Percentiles rank a stretch among this genome's conserved stretches.
Evolutionary conservation across 2,113 vertebrate genomes (phyloP).

Genomic region (Callipepla californica): DNA sequence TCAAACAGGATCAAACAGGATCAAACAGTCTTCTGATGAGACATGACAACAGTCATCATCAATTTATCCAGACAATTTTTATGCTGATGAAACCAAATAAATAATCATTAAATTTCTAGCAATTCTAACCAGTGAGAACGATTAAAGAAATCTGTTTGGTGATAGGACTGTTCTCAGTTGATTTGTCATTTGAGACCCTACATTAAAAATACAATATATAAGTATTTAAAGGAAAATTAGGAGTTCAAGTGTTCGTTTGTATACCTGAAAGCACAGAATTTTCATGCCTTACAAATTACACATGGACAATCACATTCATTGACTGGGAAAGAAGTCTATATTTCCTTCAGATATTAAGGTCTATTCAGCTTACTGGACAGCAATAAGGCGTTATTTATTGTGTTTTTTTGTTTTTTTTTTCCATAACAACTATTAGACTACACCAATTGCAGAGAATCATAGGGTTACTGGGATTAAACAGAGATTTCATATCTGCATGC

Average conservation of each 20-base stretch:
- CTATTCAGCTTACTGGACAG: not conserved
- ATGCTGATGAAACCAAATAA: not conserved
- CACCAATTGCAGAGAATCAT: not conserved
- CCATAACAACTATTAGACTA: not conserved
- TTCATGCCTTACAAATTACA: not conserved
- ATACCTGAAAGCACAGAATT: not conserved
- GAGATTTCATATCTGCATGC: not conserved
- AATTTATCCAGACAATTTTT: not conserved
- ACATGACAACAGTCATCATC: not conserved
- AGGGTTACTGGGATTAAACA: not conserved
- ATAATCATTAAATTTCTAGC: not conserved
- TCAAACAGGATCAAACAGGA: not conserved
- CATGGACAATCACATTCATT: not conserved
- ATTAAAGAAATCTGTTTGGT: not conserved
- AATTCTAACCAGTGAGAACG: not conserved
- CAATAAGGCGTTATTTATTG: not conserved
- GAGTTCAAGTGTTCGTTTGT: not conserved
- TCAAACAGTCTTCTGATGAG: no score
- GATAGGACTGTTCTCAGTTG: not conserved
- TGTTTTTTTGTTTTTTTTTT: not conserved
- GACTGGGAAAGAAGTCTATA: not conserved
- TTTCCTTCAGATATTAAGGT: not conserved
- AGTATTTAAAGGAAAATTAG: not conserved
- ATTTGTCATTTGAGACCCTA: not conserved
- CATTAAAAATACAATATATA: not conserved